Evolutionary conservation across 1,140 invertebrate species (phyloP), one percentile per base, ranked within the genome.

Genomic region (Penaeus indicus): DNA sequence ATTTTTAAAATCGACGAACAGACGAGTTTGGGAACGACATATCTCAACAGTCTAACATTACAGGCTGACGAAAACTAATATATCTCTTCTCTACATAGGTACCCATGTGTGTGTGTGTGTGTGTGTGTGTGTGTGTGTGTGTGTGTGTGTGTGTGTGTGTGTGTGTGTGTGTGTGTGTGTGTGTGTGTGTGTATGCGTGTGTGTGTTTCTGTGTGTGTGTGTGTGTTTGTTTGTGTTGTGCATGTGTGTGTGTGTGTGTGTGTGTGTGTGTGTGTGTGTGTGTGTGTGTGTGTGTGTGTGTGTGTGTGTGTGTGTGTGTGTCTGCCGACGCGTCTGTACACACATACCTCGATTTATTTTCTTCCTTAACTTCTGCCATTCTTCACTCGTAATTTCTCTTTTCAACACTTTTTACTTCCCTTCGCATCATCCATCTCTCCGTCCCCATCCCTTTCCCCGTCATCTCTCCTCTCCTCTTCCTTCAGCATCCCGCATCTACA

Each of bases 121-220:
- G 64, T 67, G 64, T 67, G 64, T 67, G 64, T 67, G 64, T 67
- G 64, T 67, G 64, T 67, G 64, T 67, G 64, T 25, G 64, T 67
- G 25, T 67, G 25, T 67, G 25, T 67, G 25, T 67, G 25, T 67
- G 25, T 67, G 25, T 67, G 25, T 67, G 25, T 67, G 25, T 67
- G 25, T 67, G 25, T 67, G 25, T 67, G 25, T 67, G 25, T 67
- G 25, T 67, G 25, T 67, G 25, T 67, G 25, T 67, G 25, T 67
- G 64, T 67, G 64, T 67, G 64, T 67, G 64, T 67, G 64, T 67
- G 64, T 67, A 7, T 67, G 64, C 8, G 64, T 67, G 64, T 67
- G 64, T 67, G 64, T 67, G 11, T 67, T 1, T 67, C 0, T 13
- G 64, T 13, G 64, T 13, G 64, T 67, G 64, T 67, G 64, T 8